A percentile compares a stretch with the other conserved stretches of the same genome.
Evolutionary conservation across 1,140 invertebrate genomes (phyloP).

Genomic region (Akabosia matsudoensis): DNA sequence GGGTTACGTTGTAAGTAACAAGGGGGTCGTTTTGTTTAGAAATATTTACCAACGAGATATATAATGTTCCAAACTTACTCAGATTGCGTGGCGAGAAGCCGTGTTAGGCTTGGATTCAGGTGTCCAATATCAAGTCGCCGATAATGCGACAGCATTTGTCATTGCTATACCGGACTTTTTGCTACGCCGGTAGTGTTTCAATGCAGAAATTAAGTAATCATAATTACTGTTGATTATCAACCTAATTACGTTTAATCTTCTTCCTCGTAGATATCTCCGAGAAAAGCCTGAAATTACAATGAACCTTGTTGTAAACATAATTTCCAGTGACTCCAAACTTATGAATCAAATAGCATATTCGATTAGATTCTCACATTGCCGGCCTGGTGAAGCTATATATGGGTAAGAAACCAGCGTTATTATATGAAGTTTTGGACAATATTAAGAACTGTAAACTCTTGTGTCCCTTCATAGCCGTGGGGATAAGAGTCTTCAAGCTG

Average conservation of each 20-base stretch:
- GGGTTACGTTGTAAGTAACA: not conserved
- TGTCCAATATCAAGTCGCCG: conserved; percentile 4
- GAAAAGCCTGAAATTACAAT: not conserved
- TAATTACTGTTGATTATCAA: no score
- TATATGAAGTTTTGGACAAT: no score
- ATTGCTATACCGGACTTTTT: not conserved
- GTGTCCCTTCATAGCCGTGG: no score
- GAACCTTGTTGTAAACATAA: not conserved
- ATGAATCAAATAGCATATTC: not conserved
- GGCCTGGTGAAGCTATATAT: not conserved
- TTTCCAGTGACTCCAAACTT: not conserved
- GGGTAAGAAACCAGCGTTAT: no score
- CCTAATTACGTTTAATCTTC: no score
- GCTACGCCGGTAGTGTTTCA: not conserved
- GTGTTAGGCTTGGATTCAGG: not conserved
- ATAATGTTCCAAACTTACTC: not conserved
- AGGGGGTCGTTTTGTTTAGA: not conserved
- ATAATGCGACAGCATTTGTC: not conserved
- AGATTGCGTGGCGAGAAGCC: not conserved
- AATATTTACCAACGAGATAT: not conserved
- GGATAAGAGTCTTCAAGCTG: no score
- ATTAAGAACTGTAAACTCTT: no score
- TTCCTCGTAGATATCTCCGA: not conserved
- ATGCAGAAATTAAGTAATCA: no score
- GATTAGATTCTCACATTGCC: not conserved